Evolutionary conservation across 2,113 vertebrate genomes (phyloP).

Genomic region (Eonycteris spelaea): DNA sequence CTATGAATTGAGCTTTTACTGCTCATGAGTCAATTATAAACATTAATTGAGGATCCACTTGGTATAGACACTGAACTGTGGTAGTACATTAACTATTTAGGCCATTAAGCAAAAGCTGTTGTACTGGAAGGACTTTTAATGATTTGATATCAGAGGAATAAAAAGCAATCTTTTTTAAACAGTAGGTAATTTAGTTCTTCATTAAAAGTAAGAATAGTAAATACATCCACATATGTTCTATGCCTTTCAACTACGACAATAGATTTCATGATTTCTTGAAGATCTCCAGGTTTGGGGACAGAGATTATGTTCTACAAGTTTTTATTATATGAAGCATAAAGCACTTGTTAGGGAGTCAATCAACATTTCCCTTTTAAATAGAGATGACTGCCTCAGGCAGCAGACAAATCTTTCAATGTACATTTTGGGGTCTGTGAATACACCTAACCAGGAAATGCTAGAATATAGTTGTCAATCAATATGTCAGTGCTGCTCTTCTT

Average conservation of each 20-base stretch:
- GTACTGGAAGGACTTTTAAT: not conserved
- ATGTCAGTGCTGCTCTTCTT: not conserved
- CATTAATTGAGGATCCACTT: conserved; percentile 14
- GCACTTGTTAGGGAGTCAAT: not conserved
- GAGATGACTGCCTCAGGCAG: not conserved
- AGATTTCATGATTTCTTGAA: not conserved
- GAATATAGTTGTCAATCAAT: not conserved
- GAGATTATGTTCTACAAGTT: not conserved
- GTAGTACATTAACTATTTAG: conserved; percentile 2
- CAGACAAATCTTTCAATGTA: not conserved
- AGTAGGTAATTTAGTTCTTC: not conserved
- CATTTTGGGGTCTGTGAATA: not conserved
- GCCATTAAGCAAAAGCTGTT: conserved; percentile 16
- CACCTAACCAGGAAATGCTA: not conserved
- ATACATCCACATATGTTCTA: not conserved
- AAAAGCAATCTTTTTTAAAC: not conserved
- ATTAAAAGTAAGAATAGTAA: not conserved
- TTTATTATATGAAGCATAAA: not conserved
- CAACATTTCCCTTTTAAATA: not conserved
- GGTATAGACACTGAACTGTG: not conserved
- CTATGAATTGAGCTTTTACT: conserved; percentile 29
- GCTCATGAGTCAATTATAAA: conserved; percentile 21
- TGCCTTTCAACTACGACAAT: not conserved
- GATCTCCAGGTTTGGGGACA: not conserved
- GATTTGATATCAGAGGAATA: not conserved